phyloP scores from a whole-genome alignment of 2,113 vertebrate genomes.

The Tachysurus fulvidraco region DNA sequence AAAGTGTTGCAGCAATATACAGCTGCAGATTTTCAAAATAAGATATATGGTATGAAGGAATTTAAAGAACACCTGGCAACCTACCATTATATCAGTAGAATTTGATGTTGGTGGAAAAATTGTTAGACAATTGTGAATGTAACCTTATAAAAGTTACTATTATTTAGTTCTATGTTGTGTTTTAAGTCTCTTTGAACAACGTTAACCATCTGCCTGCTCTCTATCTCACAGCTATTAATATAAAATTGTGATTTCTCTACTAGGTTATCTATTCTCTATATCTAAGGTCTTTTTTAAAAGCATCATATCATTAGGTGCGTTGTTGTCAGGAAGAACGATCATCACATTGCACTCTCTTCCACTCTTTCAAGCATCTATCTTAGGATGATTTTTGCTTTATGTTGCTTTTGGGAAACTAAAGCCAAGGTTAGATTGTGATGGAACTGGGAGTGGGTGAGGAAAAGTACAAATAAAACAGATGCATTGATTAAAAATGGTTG shows the following conservation, averaged over 20 bases:
- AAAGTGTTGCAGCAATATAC: neutral
- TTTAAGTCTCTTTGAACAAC: neutral
- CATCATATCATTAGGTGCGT: neutral
- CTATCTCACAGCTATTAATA: neutral
- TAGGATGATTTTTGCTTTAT: neutral
- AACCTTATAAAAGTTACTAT: neutral
- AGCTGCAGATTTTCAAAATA: neutral
- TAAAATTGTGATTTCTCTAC: neutral
- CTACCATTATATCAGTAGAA: neutral
- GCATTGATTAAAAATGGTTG: neutral
- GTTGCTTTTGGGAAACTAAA: neutral
- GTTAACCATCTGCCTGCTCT: neutral
- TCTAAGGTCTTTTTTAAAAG: neutral
- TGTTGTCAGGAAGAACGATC: neutral
- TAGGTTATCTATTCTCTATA: neutral
- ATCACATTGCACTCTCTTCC: neutral
- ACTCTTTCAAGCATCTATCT: neutral
- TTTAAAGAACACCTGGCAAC: neutral
- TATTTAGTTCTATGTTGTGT: neutral
- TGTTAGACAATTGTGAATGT: neutral
- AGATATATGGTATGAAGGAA: neutral
- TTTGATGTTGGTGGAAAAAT: neutral
- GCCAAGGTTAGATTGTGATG: neutral
- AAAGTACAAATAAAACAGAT: neutral
- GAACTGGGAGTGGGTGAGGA: neutral